phyloP scores from a whole-genome alignment of 2,113 vertebrate species.

The Sander vitreus region DNA sequence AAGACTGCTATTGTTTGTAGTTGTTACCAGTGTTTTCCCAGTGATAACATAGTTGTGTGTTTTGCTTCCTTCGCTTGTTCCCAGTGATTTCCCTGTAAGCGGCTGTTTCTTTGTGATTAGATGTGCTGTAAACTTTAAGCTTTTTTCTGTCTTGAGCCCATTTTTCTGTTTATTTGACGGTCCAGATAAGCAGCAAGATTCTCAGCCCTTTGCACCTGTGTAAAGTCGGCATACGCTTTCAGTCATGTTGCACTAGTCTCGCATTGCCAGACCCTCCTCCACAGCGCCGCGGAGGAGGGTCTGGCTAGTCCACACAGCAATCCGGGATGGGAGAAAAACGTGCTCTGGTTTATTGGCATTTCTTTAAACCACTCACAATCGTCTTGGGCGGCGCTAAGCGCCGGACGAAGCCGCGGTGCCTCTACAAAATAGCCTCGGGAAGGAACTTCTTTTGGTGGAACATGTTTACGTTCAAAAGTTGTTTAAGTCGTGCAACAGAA shows the following conservation, averaged over 20 bases:
- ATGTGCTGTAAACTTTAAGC: neutral
- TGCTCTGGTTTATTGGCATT: too few relatives aligned
- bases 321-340: too few relatives aligned
- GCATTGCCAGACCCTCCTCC: too few relatives aligned
- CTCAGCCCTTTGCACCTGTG: neutral
- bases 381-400: too few relatives aligned
- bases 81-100: neutral
- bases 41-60: neutral
- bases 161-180: neutral
- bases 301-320: too few relatives aligned
- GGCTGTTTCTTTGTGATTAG: conserved; percentile 34
- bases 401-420: too few relatives aligned
- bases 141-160: neutral
- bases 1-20: neutral
- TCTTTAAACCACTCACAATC: too few relatives aligned
- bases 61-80: neutral
- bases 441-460: too few relatives aligned
- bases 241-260: neutral
- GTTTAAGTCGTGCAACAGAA: too few relatives aligned
- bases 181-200: neutral
- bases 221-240: neutral
- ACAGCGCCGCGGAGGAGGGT: too few relatives aligned
- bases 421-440: too few relatives aligned
- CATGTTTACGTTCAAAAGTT: too few relatives aligned
- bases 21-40: neutral